These are phyloP conservation scores for Congeria kusceri DNA, from an alignment of 2,888 invertebrate genomes.

Conservation along the genomic window DNA sequence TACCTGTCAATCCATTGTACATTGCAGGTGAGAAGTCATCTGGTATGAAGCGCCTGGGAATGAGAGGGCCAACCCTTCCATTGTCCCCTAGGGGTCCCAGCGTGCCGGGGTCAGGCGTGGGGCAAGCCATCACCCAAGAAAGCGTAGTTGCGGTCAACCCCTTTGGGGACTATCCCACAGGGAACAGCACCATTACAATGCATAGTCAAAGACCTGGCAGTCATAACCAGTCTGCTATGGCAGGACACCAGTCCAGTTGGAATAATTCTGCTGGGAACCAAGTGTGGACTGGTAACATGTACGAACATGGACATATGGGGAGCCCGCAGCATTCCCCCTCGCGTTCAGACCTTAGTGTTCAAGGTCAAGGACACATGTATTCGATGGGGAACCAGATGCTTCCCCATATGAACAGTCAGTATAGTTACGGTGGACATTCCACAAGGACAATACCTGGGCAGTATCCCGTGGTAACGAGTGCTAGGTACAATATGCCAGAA, in stretches of 20 bases:
- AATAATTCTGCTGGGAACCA: conserved; percentile 19
- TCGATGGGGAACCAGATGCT: no score
- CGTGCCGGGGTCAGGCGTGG: not conserved
- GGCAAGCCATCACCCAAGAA: not conserved
- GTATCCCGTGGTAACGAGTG: no score
- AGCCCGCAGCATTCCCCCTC: no score
- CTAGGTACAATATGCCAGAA: no score
- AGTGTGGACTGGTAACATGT: conserved; percentile 11
- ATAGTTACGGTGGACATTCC: no score
- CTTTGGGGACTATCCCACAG: conserved; percentile 20
- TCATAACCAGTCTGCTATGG: not conserved
- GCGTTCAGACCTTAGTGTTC: no score
- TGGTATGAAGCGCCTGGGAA: conserved; percentile 45
- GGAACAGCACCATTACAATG: not conserved
- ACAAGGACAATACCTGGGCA: no score
- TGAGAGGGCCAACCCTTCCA: conserved; percentile 46
- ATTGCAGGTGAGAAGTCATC: conserved; percentile 34
- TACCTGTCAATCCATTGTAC: no score
- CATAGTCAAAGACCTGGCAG: conserved; percentile 4
- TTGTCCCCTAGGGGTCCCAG: conserved; percentile 13
- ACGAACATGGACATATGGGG: no score
- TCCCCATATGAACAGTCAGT: no score
- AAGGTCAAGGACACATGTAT: no score
- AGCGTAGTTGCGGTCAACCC: conserved; percentile 32
- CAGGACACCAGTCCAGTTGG: conserved; percentile 1